Conservation (phyloP, 2,113 vertebrate genomes). For the Acrocephalus arundinaceus region DNA sequence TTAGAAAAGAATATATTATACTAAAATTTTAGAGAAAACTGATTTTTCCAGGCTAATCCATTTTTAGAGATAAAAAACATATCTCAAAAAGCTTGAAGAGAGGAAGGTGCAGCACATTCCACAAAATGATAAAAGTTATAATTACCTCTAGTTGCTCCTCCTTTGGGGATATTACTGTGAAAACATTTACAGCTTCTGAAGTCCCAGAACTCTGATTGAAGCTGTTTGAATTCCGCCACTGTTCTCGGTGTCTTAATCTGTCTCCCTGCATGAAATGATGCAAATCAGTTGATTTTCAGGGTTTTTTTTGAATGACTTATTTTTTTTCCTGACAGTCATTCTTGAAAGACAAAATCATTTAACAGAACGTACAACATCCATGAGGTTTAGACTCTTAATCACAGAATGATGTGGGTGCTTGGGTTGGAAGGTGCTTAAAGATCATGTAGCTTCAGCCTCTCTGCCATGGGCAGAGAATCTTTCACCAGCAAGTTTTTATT, state of each 20-base stretch:
- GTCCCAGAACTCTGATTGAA: not conserved
- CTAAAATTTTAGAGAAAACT: not conserved
- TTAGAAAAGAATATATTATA: not conserved
- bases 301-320: not conserved
- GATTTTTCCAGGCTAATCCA: not conserved
- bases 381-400: not conserved
- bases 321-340: not conserved
- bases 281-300: not conserved
- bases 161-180: not conserved
- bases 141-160: constrained; percentile 20
- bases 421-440: not conserved
- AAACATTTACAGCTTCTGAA: not conserved
- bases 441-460: not conserved
- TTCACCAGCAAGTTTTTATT: not conserved
- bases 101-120: not conserved
- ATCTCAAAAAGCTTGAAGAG: not conserved
- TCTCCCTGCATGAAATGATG: not conserved
- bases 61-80: not conserved
- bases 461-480: not conserved
- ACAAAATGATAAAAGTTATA: not conserved
- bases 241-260: not conserved
- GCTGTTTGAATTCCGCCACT: not conserved
- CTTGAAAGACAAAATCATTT: not conserved
- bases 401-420: not conserved
- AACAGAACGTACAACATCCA: not conserved